Evolutionary conservation across 1,140 invertebrate genomes (phyloP).

Genomic region (Eupristina koningsbergeri): DNA sequence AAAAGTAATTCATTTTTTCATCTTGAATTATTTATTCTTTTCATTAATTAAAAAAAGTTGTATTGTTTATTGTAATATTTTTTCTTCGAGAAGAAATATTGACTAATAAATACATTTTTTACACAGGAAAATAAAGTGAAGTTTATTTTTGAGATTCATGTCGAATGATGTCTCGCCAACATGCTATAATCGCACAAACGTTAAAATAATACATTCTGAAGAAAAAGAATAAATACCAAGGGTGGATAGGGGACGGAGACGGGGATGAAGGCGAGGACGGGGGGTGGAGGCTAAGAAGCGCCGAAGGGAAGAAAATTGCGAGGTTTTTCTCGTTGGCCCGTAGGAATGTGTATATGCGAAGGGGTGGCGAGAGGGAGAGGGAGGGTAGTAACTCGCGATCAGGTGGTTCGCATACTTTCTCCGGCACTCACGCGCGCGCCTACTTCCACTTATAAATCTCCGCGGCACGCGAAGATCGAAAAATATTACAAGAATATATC

Average conservation of each 20-base stretch:
- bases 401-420: constrained; percentile 67
- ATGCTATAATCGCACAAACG: constrained; percentile 9
- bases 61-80: too few relatives aligned
- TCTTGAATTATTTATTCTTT: too few relatives aligned
- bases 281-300: not conserved
- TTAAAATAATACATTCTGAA: constrained; percentile 31
- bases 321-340: constrained; percentile 11
- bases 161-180: not conserved
- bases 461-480: constrained; percentile 73
- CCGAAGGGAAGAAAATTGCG: constrained; percentile 35
- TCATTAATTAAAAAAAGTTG: too few relatives aligned
- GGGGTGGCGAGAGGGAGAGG: too few relatives aligned
- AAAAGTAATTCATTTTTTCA: too few relatives aligned
- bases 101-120: not conserved
- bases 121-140: not conserved
- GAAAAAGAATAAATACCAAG: not conserved
- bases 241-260: not conserved
- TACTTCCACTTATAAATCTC: constrained; percentile 69
- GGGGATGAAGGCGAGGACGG: not conserved
- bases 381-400: constrained; percentile 64
- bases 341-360: constrained; percentile 37
- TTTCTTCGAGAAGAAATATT: not conserved
- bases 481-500: constrained; percentile 75
- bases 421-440: constrained; percentile 52
- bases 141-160: too few relatives aligned